These are phyloP conservation scores for Casuarius casuarius DNA, from an alignment of 2,113 vertebrate species.

Conservation along the genomic window DNA sequence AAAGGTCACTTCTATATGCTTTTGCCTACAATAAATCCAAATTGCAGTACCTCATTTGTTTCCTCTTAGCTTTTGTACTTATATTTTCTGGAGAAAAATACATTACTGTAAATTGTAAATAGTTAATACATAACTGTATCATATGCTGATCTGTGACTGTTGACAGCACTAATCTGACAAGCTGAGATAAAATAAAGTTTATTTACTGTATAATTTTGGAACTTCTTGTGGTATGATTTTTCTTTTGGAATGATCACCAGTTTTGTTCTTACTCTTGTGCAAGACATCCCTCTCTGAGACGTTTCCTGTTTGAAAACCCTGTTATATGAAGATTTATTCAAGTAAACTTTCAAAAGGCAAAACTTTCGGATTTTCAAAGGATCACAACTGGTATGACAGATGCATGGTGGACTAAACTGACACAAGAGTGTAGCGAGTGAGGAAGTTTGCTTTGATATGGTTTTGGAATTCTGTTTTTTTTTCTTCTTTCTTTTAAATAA, in stretches of 20 bases:
- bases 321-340: background rate
- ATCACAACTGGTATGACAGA: background rate
- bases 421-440: background rate
- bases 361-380: background rate
- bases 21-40: conserved; percentile 77
- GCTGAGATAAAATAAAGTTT: conserved; percentile 88
- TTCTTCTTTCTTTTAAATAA: background rate
- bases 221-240: conserved; percentile 23
- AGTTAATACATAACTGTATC: conserved; percentile 80
- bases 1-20: conserved; percentile 76
- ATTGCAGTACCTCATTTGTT: conserved; percentile 85
- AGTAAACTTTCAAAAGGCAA: background rate
- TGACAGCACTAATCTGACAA: conserved; percentile 85
- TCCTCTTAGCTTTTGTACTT: conserved; percentile 89
- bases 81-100: conserved; percentile 86
- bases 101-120: conserved; percentile 93
- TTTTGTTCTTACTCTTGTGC: background rate
- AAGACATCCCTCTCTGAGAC: background rate
- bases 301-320: background rate
- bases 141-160: conserved; percentile 83
- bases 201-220: conserved; percentile 85
- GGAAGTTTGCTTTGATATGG: background rate
- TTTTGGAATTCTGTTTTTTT: background rate
- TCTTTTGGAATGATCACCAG: background rate
- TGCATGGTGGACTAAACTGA: background rate